These are phyloP conservation scores for Corythoichthys intestinalis DNA, from an alignment of 2,113 vertebrate genomes.

Conservation along the genomic window DNA sequence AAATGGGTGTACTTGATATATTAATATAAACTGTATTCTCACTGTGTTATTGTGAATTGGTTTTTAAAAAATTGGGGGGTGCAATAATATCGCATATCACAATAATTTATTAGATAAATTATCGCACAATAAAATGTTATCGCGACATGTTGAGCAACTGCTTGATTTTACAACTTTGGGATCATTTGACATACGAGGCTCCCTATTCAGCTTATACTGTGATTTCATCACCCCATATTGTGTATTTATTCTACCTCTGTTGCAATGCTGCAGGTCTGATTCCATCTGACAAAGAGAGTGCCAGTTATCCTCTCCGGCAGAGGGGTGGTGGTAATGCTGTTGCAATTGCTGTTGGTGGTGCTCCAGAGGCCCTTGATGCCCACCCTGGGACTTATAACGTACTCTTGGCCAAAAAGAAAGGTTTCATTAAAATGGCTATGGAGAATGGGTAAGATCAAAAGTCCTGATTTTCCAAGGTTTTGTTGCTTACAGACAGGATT, in stretches of 20 bases:
- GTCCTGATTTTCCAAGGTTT: constrained; percentile 8
- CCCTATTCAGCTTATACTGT: background rate
- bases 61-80: too few relatives aligned
- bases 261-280: constrained; percentile 76
- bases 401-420: constrained; percentile 83
- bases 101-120: too few relatives aligned
- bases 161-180: background rate
- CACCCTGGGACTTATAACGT: constrained; percentile 79
- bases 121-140: too few relatives aligned
- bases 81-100: too few relatives aligned
- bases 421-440: constrained; percentile 88
- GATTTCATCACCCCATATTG: background rate
- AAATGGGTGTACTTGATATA: too few relatives aligned
- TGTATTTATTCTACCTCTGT: background rate
- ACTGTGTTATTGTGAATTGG: too few relatives aligned
- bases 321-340: constrained; percentile 74
- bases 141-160: too few relatives aligned
- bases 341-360: constrained; percentile 80
- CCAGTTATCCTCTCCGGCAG: constrained; percentile 66
- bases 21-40: too few relatives aligned
- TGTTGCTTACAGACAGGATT: constrained; percentile 7
- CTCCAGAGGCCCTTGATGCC: constrained; percentile 84
- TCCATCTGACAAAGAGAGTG: constrained; percentile 81
- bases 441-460: constrained; percentile 75
- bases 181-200: background rate